Evolutionary conservation across 2,113 vertebrate species (phyloP), one percentile per base, ranked within the genome.

Genomic region (Canis aureus): DNA sequence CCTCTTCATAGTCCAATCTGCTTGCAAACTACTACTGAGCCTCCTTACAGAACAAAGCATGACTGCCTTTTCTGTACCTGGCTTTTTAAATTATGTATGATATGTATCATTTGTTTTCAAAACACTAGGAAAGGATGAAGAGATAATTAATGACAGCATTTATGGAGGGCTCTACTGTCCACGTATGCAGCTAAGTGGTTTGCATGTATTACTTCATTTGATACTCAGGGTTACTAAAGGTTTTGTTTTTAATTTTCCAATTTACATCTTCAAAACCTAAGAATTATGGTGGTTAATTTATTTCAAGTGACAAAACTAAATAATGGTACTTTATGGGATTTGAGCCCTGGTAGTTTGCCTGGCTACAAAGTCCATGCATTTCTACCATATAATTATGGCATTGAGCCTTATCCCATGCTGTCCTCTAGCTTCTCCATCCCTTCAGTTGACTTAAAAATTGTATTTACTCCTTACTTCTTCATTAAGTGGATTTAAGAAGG

Each of bases 351-450:
- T 16, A 0, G 11, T 51, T 43, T 55, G 4, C 19, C 15, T 81
- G n/a, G 5, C 25, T 84, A 5, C 2, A 23, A 11, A 4, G 11
- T 10, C 3, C 5, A 27, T 32, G 10, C 0, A 0, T 32, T 13
- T 74, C 27, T 62, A 6, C 27, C n/a, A 0, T 8, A 3, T 3
- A 19, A 4, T 32, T 8, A 38, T 8, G 19, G 8, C 4, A 35
- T 53, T 22, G 22, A 81, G 27, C 0, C 27, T 71, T 22, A 5
- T 20, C 23, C 27, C 2, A 8, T 73, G 15, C 1, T n/a, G 6
- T 0, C 1, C 25, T 2, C 1, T 71, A 25, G 1, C 29, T 69
- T 83, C 27, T 49, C 17, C 38, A 53, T 6, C 6, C n/a, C 11
- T 89, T 90, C 11, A 78, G 15, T 1, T 51, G 35, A 91, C 71